Evolutionary conservation across 2,113 vertebrate genomes (phyloP).

Genomic region (Megaceryle torquata): DNA sequence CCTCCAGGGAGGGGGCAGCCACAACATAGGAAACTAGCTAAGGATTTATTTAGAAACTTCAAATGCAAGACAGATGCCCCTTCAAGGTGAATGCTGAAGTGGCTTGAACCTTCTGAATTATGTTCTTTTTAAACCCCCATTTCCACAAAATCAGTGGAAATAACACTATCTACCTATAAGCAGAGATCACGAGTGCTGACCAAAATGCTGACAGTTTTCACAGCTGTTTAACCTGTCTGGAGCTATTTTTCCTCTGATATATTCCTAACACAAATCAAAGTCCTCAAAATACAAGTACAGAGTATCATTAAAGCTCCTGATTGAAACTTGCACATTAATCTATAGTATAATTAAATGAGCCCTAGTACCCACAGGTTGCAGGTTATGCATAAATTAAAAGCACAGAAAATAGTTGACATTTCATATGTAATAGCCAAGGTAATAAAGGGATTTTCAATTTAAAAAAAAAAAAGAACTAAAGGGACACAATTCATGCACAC

Average conservation of each 20-base stretch:
- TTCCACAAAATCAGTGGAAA: not conserved
- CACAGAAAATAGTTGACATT: not conserved
- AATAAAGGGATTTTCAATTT: not conserved
- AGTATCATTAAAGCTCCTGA: not conserved
- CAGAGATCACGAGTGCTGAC: not conserved
- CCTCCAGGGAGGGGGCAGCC: no score
- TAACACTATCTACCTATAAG: not conserved
- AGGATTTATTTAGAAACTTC: not conserved
- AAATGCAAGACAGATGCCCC: not conserved
- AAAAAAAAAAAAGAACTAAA: not conserved
- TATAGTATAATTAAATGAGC: not conserved
- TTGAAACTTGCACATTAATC: not conserved
- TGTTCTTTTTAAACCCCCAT: not conserved
- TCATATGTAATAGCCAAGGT: not conserved
- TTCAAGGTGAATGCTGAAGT: not conserved
- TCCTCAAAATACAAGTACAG: not conserved
- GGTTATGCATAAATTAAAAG: not conserved
- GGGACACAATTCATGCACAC: not conserved
- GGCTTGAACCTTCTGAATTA: not conserved
- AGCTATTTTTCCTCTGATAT: not conserved
- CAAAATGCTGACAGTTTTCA: not conserved
- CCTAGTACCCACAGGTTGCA: not conserved
- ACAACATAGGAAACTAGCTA: not conserved
- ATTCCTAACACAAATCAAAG: not conserved
- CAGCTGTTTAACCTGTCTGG: not conserved